Evolutionary conservation across 2,888 invertebrate genomes (phyloP), one percentile per base, ranked within the genome.

Genomic region (Mythimna pallens): DNA sequence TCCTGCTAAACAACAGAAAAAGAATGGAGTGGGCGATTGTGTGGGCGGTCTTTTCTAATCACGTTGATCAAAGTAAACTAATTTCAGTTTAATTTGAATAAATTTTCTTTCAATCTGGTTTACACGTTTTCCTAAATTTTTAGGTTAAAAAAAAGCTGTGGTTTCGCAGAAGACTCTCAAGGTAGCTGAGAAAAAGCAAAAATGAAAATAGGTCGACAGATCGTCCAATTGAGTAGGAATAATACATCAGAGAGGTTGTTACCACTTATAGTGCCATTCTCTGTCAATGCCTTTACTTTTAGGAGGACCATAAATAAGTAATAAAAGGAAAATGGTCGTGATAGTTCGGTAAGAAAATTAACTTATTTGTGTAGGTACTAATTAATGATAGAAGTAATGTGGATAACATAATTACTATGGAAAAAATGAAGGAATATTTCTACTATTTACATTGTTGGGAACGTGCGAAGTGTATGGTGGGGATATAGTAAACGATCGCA

Each of bases 221-320:
- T 34, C 55, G 10, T 65, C 20, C 64, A 61, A 61, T 62, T 43
- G 25, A 25, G 40, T 65, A 50, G 54, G 62, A 65, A 80, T 73
- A 73, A 65, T 50, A 61, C 20, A 73, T 52, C 40, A 50, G 34
- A 2, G 8, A n/a, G 54, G 25, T 50, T 63, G n/a, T 80, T 64
- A 73, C 47, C 25, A 64, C 55, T 43, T 54, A 61, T 58, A 61
- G 34, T 55, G n/a, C 25, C 14, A 50, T 61, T 65, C 17, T 5
- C 17, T 47, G 47, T 47, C 17, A 17, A 47, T 47, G 47, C 17
- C 47, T 47, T 20, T 47, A 20, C 47, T 47, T 47, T 47, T 17
- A 47, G 47, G 17, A 17, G 17, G 17, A 47, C 47, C 17, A 47
- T 47, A 47, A 47, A 47, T 47, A 47, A 17, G 17, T 47, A 69